Evolutionary conservation across 2,113 vertebrate genomes (phyloP).

Genomic region (Ammodytes dubius): DNA sequence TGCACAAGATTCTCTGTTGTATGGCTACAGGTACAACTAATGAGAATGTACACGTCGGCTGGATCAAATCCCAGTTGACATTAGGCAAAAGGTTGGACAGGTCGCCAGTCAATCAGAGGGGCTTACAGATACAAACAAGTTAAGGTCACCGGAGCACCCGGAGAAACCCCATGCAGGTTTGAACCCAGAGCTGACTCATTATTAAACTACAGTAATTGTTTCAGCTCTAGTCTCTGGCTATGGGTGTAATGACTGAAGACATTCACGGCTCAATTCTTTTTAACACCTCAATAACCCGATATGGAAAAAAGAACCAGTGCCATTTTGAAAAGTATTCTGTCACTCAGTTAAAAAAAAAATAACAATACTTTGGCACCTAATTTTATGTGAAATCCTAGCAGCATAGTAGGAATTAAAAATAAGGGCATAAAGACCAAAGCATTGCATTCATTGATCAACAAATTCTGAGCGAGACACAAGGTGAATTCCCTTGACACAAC

Average conservation of each 20-base stretch:
- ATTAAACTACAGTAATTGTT: background rate
- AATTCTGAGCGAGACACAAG: background rate
- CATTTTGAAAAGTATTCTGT: background rate
- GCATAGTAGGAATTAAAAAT: background rate
- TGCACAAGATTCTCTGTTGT: background rate
- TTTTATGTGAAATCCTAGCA: constrained; percentile 16
- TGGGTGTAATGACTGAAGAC: background rate
- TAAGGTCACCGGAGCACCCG: too few species aligned
- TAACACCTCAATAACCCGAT: background rate
- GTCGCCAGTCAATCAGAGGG: too few species aligned
- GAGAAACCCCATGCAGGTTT: too few species aligned
- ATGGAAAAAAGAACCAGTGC: background rate
- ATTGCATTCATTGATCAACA: background rate
- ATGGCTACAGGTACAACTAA: background rate
- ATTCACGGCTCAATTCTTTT: background rate
- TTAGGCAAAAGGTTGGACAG: too few species aligned
- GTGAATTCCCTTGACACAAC: background rate
- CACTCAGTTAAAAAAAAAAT: constrained; percentile 8
- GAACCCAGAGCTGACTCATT: background rate
- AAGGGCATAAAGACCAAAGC: background rate
- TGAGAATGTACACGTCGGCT: too few species aligned
- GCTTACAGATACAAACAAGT: too few species aligned
- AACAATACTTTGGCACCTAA: background rate
- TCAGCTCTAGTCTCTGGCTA: background rate
- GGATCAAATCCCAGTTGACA: too few species aligned